These are phyloP conservation scores for Melanotus villosus DNA, from an alignment of 2,888 invertebrate genomes.

Conservation along the genomic window DNA sequence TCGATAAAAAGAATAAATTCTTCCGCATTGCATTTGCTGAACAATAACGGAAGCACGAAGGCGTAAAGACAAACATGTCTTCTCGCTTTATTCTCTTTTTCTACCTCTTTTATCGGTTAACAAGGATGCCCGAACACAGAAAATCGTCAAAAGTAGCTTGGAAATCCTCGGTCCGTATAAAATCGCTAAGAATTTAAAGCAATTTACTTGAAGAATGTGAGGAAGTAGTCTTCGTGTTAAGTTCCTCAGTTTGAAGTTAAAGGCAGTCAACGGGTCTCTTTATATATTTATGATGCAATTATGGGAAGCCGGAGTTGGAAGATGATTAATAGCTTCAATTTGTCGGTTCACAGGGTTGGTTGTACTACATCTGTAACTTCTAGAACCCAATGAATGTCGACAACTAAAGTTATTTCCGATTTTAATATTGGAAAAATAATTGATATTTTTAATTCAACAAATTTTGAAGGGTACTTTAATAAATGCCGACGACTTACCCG, in stretches of 20 bases:
- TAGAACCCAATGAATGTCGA: neutral
- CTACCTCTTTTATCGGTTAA: neutral
- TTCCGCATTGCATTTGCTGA: constrained; percentile 2
- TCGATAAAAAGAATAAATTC: neutral
- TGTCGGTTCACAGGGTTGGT: constrained; percentile 23
- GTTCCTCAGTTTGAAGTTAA: constrained; percentile 5
- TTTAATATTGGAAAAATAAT: too few relatives aligned
- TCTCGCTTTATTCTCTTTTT: neutral
- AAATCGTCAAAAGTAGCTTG: neutral
- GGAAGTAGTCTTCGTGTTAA: neutral
- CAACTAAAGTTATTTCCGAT: constrained; percentile 6
- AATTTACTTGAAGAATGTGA: constrained; percentile 11
- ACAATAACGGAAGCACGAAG: neutral
- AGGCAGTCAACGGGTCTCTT: constrained; percentile 12
- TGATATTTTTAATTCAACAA: too few relatives aligned
- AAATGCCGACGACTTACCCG: too few relatives aligned
- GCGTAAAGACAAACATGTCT: constrained; percentile 15
- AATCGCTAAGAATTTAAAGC: constrained; percentile 8
- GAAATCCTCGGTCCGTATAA: neutral
- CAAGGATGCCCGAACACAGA: neutral
- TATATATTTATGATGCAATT: constrained; percentile 36
- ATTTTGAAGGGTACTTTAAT: too few relatives aligned
- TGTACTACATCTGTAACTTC: constrained; percentile 3
- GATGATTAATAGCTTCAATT: constrained; percentile 35
- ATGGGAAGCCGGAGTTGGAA: constrained; percentile 7